phyloP scores from a whole-genome alignment of 2,113 vertebrate genomes.

The Microtus richardsoni region DNA sequence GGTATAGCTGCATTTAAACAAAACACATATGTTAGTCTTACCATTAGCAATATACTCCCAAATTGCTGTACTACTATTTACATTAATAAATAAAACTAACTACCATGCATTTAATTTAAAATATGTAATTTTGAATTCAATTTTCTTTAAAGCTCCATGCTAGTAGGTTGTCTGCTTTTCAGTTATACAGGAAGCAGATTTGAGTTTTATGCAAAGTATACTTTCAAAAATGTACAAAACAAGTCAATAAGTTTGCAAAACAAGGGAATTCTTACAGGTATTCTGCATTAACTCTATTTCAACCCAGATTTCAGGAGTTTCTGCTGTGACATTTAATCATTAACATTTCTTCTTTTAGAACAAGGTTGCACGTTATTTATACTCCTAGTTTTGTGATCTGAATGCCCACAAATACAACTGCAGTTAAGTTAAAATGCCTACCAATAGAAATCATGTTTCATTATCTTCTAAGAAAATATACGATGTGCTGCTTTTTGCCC shows the following conservation, averaged over 20 bases:
- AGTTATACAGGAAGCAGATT: background rate
- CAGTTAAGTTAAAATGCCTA: background rate
- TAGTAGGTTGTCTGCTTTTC: background rate
- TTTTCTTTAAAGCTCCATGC: background rate
- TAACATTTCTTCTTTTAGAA: background rate
- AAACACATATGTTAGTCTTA: background rate
- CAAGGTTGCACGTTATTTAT: background rate
- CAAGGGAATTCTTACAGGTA: constrained; percentile 5
- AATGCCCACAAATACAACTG: background rate
- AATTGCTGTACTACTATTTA: background rate
- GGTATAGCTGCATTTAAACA: background rate
- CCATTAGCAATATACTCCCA: background rate
- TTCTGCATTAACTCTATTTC: background rate
- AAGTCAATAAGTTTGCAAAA: background rate
- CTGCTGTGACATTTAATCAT: constrained; percentile 33
- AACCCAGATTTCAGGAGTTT: constrained; percentile 26
- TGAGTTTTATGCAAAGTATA: constrained; percentile 15
- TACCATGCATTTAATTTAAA: constrained; percentile 1
- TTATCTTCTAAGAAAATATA: constrained; percentile 44
- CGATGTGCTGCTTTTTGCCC: background rate
- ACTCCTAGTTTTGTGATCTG: background rate
- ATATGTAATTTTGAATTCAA: background rate
- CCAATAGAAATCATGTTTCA: background rate
- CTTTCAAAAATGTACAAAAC: background rate
- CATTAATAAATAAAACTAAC: background rate